Evolutionary conservation across 1,140 invertebrate genomes (phyloP).

Genomic region (Macrosteles quadrilineatus): DNA sequence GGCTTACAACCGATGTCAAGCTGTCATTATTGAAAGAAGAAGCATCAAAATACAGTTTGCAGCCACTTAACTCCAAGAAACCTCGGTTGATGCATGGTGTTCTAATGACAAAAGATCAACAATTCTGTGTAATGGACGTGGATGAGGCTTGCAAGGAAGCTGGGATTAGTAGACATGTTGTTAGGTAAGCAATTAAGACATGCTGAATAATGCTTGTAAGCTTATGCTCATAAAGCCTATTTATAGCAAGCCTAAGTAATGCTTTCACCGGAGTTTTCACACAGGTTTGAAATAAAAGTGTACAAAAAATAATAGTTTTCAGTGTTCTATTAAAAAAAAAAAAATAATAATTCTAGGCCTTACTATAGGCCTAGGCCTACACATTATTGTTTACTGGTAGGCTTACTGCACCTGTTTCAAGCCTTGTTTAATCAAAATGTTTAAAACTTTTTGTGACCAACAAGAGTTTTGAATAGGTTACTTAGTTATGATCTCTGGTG

Average conservation of each 20-base stretch:
- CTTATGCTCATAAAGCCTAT: not conserved
- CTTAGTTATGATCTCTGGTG: too few species aligned
- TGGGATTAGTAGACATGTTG: constrained; percentile 77
- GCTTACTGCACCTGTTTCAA: too few species aligned
- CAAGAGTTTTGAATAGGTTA: too few species aligned
- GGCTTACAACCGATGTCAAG: constrained; percentile 88
- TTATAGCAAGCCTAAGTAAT: not conserved
- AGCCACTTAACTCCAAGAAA: constrained; percentile 85
- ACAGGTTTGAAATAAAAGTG: too few species aligned
- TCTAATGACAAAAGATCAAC: constrained; percentile 86
- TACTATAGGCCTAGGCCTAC: too few species aligned
- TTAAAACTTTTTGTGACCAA: too few species aligned
- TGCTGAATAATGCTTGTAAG: too few species aligned
- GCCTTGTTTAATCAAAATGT: too few species aligned
- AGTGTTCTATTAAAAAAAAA: too few species aligned
- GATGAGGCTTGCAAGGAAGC: constrained; percentile 87
- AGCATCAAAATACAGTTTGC: constrained; percentile 71
- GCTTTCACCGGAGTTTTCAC: not conserved
- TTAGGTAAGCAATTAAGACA: constrained; percentile 51
- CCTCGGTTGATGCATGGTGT: constrained; percentile 85
- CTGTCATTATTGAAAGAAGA: constrained; percentile 82
- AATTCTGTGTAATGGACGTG: constrained; percentile 84
- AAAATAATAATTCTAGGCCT: too few species aligned
- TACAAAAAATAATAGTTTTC: too few species aligned
- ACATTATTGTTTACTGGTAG: too few species aligned